These are phyloP conservation scores for Helicoverpa assulta DNA, from an alignment of 2,888 invertebrate genomes.

Conservation along the genomic window DNA sequence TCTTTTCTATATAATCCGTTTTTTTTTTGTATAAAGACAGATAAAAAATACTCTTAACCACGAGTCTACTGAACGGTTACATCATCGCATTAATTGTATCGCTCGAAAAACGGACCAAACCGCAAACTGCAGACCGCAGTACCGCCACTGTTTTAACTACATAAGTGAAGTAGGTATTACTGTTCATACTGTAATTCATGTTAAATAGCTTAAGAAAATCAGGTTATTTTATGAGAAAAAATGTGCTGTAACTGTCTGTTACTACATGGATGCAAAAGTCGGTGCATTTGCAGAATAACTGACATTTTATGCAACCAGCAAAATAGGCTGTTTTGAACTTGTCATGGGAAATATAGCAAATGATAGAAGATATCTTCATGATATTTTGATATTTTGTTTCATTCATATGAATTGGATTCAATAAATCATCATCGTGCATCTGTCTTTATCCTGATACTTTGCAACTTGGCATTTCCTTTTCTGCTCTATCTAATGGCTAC, in stretches of 20 bases:
- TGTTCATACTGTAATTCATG: background rate
- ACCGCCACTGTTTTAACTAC: background rate
- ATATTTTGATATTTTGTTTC: too few relatives aligned
- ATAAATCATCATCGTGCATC: too few relatives aligned
- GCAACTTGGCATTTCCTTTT: too few relatives aligned
- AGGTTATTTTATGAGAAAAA: background rate
- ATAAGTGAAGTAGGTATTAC: background rate
- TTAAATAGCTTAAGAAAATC: background rate
- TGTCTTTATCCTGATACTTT: too few relatives aligned
- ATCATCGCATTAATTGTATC: conserved; percentile 2
- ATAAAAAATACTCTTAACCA: background rate
- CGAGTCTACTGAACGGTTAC: conserved; percentile 1
- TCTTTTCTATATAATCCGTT: too few relatives aligned
- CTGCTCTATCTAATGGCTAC: too few relatives aligned
- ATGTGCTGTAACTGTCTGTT: background rate
- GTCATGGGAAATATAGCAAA: too few relatives aligned
- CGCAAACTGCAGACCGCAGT: conserved; percentile 25
- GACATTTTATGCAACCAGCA: too few relatives aligned
- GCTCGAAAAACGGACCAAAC: conserved; percentile 22
- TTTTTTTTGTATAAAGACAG: too few relatives aligned
- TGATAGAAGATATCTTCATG: too few relatives aligned
- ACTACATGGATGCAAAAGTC: background rate
- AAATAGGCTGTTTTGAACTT: too few relatives aligned
- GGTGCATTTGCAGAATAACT: background rate
- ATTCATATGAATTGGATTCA: too few relatives aligned